Evolutionary conservation across 1,140 invertebrate species (phyloP).

Genomic region (Parapsyche elsis): DNA sequence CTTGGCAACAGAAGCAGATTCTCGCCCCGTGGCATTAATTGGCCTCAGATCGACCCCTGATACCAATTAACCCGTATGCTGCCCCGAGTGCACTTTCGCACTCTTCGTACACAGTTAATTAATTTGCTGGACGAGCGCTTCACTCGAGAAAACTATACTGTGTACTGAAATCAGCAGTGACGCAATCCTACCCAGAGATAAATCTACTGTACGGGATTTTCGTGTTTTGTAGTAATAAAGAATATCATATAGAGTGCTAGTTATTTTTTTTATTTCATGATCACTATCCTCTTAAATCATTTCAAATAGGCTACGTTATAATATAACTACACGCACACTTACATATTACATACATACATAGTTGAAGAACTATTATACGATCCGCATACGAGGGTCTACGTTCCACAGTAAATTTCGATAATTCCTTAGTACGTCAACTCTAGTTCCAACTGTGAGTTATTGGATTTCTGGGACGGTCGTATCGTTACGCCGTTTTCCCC

Average conservation of each 20-base stretch:
- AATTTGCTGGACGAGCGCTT: neutral
- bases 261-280: no score
- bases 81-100: constrained; percentile 7
- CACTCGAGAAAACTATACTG: neutral
- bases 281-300: no score
- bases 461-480: constrained; percentile 12
- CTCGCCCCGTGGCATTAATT: neutral
- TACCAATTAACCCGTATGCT: neutral
- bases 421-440: neutral
- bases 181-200: no score
- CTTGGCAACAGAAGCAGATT: neutral
- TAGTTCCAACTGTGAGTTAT: constrained; percentile 6
- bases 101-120: neutral
- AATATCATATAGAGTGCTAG: no score
- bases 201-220: no score
- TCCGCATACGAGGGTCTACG: neutral
- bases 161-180: no score
- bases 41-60: constrained; percentile 13
- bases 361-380: neutral
- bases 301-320: no score
- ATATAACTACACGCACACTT: no score
- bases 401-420: constrained; percentile 17
- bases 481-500: neutral
- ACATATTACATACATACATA: no score
- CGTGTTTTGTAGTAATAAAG: no score